phyloP scores from a whole-genome alignment of 2,113 vertebrate genomes.

The Barnardius zonarius region DNA sequence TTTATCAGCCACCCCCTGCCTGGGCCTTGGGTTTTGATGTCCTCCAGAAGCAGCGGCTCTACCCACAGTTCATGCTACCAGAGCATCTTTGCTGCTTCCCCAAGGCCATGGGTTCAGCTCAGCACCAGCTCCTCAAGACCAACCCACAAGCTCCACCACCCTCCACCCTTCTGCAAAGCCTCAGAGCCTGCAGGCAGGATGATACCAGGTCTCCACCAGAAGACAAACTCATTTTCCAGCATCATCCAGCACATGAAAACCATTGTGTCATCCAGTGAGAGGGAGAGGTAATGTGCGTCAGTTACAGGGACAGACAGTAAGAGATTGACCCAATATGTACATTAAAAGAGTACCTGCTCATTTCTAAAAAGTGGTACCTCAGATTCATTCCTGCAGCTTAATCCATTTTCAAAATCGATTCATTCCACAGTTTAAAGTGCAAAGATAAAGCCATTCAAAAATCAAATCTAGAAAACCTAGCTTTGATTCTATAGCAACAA shows the following conservation, averaged over 20 bases:
- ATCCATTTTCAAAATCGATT: neutral
- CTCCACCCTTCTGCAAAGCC: neutral
- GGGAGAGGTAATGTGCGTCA: neutral
- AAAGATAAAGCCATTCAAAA: constrained; percentile 7
- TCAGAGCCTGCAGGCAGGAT: neutral
- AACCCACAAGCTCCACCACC: accelerated
- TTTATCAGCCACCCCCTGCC: neutral
- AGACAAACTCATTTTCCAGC: neutral
- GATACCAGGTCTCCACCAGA: neutral
- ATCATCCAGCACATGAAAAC: neutral
- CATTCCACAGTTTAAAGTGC: neutral
- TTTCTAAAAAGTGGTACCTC: neutral
- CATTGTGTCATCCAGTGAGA: neutral
- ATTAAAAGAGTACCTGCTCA: neutral
- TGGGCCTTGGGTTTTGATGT: neutral
- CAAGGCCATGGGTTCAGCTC: accelerated
- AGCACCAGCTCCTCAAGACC: neutral
- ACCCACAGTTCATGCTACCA: accelerated
- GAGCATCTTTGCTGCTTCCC: neutral
- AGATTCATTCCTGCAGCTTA: neutral
- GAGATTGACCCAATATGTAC: neutral
- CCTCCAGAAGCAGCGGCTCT: neutral
- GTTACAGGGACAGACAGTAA: neutral
- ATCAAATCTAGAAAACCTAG: neutral
- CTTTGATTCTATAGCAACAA: constrained; percentile 11